Evolutionary conservation across 2,113 vertebrate species (phyloP).

Genomic region (Platichthys flesus): DNA sequence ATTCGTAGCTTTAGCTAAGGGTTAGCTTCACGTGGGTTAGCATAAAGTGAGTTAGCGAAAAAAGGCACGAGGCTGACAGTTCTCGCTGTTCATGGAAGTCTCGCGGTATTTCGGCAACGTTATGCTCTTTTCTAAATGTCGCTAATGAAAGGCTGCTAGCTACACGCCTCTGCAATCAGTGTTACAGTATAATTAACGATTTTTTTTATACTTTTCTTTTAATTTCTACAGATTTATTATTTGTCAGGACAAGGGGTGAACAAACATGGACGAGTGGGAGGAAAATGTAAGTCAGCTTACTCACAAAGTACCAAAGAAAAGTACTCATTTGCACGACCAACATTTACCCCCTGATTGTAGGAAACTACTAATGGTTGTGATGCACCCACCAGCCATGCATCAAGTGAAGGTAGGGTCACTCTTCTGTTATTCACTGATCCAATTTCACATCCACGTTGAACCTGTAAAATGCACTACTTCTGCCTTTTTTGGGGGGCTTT

Average conservation of each 20-base stretch:
- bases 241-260: background rate
- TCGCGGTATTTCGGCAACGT: background rate
- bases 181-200: no score
- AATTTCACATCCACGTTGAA: background rate
- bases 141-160: background rate
- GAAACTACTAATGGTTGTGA: background rate
- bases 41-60: background rate
- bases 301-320: background rate
- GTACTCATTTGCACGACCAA: no score
- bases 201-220: no score
- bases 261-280: constrained; percentile 62
- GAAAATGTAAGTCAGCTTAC: constrained; percentile 42
- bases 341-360: background rate
- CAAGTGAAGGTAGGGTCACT: constrained; percentile 18
- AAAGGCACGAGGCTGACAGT: background rate
- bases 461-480: background rate
- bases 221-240: no score
- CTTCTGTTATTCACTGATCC: background rate
- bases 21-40: background rate
- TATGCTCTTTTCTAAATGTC: background rate
- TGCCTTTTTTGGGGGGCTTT: no score
- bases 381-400: background rate
- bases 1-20: background rate
- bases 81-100: no score
- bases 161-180: no score